phyloP scores from a whole-genome alignment of 2,888 invertebrate species.

The Cryptocephalus primarius region DNA sequence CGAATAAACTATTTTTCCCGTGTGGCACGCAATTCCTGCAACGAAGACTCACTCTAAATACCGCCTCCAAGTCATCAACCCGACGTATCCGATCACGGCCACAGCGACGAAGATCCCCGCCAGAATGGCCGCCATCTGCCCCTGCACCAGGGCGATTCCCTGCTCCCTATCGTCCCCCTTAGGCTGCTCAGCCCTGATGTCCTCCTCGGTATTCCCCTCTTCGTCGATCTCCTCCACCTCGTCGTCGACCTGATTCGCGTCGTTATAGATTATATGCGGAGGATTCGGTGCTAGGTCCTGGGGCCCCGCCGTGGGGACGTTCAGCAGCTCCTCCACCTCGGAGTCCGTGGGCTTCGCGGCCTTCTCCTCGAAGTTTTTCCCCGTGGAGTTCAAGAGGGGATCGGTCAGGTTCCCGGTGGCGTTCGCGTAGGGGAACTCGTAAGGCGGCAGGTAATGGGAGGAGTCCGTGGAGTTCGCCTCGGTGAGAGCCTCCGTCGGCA shows the following conservation, averaged over 20 bases:
- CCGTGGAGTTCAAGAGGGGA: too few species aligned
- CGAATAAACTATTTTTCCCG: too few species aligned
- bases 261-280: not conserved
- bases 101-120: not conserved
- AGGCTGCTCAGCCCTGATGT: not conserved
- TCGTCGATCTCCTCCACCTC: not conserved
- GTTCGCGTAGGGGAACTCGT: too few species aligned
- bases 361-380: too few species aligned
- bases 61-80: not conserved
- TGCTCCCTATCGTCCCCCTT: not conserved
- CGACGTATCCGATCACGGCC: not conserved
- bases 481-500: too few species aligned
- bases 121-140: not conserved
- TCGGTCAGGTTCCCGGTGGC: too few species aligned
- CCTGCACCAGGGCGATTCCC: not conserved
- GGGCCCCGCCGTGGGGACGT: not conserved
- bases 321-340: not conserved
- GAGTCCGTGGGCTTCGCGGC: not conserved
- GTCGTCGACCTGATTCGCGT: not conserved
- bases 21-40: too few species aligned
- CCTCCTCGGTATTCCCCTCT: not conserved
- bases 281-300: not conserved
- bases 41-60: not conserved
- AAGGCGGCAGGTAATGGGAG: too few species aligned
- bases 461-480: too few species aligned